Base-by-base conservation (phyloP, 1,140 invertebrate genomes). In the Chironomus tepperi region DNA sequence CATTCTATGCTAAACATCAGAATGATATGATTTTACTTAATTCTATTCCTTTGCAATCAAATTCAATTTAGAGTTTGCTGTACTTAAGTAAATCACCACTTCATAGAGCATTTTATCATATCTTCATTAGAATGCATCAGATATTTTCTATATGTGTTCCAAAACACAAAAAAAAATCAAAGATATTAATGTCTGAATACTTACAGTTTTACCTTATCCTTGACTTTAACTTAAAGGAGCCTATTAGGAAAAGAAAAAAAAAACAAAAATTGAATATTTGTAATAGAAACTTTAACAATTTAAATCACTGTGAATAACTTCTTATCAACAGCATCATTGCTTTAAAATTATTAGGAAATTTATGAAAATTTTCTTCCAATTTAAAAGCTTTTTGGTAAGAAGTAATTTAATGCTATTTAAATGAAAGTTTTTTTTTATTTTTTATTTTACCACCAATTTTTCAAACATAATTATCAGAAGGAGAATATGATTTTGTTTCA, bases 311-410 rank as follows among this genome's bases (percentile, higher is more conserved):
- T 18, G 18, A 57, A 12, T 12, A 12, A n/a, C 18, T 70, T 18
- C 65, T 70, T 70, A 70, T 70, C 65, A 70, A 70, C 65, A 70
- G 65, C 65, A 70, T 70, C 65, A 70, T 9, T 70, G 65, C 16
- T 70, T 70, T 70, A 8, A 70, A 10, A 10, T 70, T 10, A 70
- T 16, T 16, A 70, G 65, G 19, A 57, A 12, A 18, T 19, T 70
- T 19, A 57, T 57, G 24, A 57, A 57, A 0, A 70, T 19, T 70
- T 70, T 70, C 65, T 70, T 15, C 65, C 18, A 10, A 21, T 21
- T 18, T 70, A 2, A 70, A 70, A 70, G 19, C 65, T 18, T 70
- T 70, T 70, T 70, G 65, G 65, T 19, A 70, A 70, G 16, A 19
- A 70, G n/a, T 21, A 3, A 70, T 19, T 70, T 18, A 16, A 70